These are phyloP conservation scores for Aphaenogaster rudis DNA, from an alignment of 1,140 invertebrate genomes.

Conservation along the genomic window DNA sequence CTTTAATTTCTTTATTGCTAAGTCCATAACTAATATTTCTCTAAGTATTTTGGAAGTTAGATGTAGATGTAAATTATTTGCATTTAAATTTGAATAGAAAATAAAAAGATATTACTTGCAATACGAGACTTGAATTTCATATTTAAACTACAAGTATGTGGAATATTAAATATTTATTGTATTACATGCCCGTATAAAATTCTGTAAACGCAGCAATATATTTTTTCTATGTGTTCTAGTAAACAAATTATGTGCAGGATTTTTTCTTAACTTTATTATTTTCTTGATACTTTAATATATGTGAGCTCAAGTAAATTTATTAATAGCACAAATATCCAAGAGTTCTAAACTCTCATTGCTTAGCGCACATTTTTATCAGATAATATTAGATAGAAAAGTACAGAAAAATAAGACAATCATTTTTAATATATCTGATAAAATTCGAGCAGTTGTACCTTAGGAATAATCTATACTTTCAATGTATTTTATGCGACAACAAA, in stretches of 20 bases:
- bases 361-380: not conserved
- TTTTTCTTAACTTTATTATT: not conserved
- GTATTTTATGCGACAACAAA: not conserved
- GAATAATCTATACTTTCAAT: constrained; percentile 15
- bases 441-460: constrained; percentile 20
- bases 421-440: constrained; percentile 21
- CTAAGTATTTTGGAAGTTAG: constrained; percentile 23
- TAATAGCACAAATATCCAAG: not conserved
- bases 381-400: constrained; percentile 17
- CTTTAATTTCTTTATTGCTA: constrained; percentile 16
- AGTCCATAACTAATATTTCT: not conserved
- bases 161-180: constrained; percentile 25
- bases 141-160: constrained; percentile 8
- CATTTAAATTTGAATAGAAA: constrained; percentile 38
- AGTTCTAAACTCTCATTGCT: not conserved
- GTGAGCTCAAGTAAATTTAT: not conserved
- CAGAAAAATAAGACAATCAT: constrained; percentile 5
- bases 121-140: not conserved
- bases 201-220: constrained; percentile 11
- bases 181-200: not conserved
- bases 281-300: not conserved
- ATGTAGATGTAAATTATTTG: constrained; percentile 30
- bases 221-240: not conserved
- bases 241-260: not conserved
- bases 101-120: constrained; percentile 17